Conservation (phyloP, 2,113 vertebrate species). For the Apteryx mantelli region DNA sequence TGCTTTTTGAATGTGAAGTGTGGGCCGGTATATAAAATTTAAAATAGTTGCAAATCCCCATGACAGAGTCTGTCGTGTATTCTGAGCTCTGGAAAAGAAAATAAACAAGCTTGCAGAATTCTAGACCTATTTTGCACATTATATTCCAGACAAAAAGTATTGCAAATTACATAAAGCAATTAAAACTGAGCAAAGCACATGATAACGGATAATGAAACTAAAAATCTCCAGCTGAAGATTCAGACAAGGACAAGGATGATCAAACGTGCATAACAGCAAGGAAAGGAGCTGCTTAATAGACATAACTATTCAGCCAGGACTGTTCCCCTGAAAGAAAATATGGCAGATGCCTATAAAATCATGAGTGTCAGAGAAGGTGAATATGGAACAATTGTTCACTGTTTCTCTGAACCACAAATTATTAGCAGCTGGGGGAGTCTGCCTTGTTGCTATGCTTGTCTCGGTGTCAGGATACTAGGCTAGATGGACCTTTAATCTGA, state of each 20-base stretch:
- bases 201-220: not conserved
- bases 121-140: not conserved
- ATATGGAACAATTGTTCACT: not conserved
- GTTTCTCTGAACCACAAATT: not conserved
- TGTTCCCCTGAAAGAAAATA: fast-evolving
- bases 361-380: not conserved
- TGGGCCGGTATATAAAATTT: not conserved
- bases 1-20: not conserved
- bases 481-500: not conserved
- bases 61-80: not conserved
- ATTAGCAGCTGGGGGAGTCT: not conserved
- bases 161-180: not conserved
- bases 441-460: not conserved
- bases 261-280: not conserved
- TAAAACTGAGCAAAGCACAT: not conserved
- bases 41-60: not conserved
- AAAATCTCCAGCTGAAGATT: not conserved
- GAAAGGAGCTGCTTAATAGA: not conserved
- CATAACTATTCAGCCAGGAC: not conserved
- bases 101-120: not conserved
- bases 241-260: not conserved
- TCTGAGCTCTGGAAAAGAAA: not conserved
- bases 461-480: not conserved
- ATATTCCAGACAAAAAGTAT: not conserved
- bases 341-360: not conserved